These are phyloP conservation scores for Agrochola lota DNA, from an alignment of 2,888 invertebrate genomes.

Conservation along the genomic window DNA sequence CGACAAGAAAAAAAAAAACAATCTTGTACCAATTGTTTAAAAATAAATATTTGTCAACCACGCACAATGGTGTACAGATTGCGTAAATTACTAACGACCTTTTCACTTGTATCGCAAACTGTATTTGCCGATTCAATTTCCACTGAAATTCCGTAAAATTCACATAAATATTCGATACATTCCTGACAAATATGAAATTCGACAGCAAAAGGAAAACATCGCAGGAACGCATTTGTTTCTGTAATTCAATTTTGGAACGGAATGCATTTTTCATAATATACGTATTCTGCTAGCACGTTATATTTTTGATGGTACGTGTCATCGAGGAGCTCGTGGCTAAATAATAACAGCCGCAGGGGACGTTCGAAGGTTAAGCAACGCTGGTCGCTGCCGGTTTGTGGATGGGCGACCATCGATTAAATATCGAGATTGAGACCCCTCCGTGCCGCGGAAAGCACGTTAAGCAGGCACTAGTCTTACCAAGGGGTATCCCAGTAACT, in stretches of 20 bases:
- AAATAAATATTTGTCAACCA: background rate
- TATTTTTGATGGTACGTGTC: background rate
- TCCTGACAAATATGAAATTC: constrained; percentile 1
- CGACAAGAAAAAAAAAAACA: background rate
- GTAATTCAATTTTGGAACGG: background rate
- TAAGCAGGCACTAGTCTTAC: too few relatives aligned
- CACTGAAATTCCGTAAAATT: background rate
- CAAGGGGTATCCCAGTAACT: too few relatives aligned
- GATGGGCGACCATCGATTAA: too few relatives aligned
- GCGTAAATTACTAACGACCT: background rate
- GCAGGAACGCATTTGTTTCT: background rate
- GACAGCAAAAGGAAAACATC: background rate
- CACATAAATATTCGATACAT: constrained; percentile 1
- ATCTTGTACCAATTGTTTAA: background rate
- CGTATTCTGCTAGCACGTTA: background rate
- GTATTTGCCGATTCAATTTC: constrained; percentile 4
- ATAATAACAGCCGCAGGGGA: too few relatives aligned
- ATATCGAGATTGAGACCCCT: too few relatives aligned
- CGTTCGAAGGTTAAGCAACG: too few relatives aligned
- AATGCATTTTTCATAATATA: background rate
- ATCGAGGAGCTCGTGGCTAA: too few relatives aligned
- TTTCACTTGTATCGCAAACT: background rate
- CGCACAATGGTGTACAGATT: constrained; percentile 11
- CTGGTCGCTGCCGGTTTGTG: too few relatives aligned
- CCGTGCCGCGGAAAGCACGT: too few relatives aligned